Evolutionary conservation across 2,888 invertebrate species (phyloP).

Genomic region (Cantharis lateralis): DNA sequence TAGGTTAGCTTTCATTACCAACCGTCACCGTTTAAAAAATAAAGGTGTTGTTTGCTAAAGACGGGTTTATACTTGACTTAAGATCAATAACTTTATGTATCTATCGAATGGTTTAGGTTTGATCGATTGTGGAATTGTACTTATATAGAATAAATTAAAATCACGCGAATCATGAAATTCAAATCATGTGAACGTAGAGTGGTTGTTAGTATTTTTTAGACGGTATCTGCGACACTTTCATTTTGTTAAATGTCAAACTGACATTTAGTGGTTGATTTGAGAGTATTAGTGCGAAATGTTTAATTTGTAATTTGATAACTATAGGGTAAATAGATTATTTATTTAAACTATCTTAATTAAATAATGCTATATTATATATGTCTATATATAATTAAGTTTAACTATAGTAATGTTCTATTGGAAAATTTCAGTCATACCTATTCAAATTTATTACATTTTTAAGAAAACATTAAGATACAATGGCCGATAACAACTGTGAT

Average conservation of each 20-base stretch:
- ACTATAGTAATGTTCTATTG: not conserved
- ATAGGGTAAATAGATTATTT: not conserved
- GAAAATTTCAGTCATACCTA: not conserved
- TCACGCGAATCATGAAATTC: too few species aligned
- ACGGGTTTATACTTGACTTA: not conserved
- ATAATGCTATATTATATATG: not conserved
- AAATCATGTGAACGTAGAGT: not conserved
- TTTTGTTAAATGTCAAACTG: not conserved
- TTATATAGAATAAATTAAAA: too few species aligned
- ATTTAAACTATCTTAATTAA: not conserved
- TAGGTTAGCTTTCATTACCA: not conserved
- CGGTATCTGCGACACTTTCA: not conserved
- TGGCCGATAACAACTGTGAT: slow-evolving; percentile 49
- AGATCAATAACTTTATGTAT: too few species aligned
- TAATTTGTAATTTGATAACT: not conserved
- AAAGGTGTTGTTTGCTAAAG: not conserved
- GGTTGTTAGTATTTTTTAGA: not conserved
- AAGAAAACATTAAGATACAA: not conserved
- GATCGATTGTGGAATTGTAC: too few species aligned
- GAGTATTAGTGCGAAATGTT: not conserved
- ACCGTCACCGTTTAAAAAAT: not conserved
- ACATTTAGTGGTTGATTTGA: not conserved
- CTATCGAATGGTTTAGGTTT: too few species aligned
- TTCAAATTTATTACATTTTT: not conserved
- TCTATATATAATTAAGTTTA: not conserved